Evolutionary conservation across 1,140 invertebrate species (phyloP), one percentile per base, ranked within the genome.

Genomic region (Muscidifurax raptorellus): DNA sequence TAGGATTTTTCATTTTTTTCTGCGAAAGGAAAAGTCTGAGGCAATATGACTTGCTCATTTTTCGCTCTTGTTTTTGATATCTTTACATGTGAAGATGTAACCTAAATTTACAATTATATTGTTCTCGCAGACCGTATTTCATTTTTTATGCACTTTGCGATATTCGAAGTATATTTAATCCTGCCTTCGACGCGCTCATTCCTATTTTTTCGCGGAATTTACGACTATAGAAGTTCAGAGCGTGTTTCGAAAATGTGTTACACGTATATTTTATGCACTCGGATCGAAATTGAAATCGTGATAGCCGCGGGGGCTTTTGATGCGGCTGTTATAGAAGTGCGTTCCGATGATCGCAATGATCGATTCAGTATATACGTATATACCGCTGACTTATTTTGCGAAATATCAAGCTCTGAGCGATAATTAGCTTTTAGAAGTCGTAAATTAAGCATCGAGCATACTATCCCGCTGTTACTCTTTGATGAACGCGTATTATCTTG

Each of bases 341-440:
- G 36, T 75, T 32, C 36, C n/a, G 15, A 40, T 52, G n/a, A 12
- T 9, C 71, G 44, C 44, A 40, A 77, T 28, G 40, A 52, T 52
- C 44, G 22, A 22, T 30, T 77, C 44, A 25, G 22, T n/a, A n/a
- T n/a, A n/a, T n/a, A n/a, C n/a, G n/a, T n/a, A n/a, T n/a, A n/a
- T n/a, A 25, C 22, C 25, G 10, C 40, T 27, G 40, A 47, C n/a
- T 52, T 28, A 44, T 44, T 77, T 77, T 77, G 25, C 75, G 30
- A 77, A 78, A 78, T 36, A 66, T 66, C 22, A 1, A 32, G 22
- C 10, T 32, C 10, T 22, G 32, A 9, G 59, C 64, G 47, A 80
- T 80, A 80, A 80, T 80, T 80, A 78, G 44, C 32, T 18, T 52
- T 66, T 12, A 64, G 9, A 32, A 78, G 76, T 59, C 76, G 25